These are phyloP conservation scores for Synanceia verrucosa DNA, from an alignment of 2,797 vertebrate genomes.

Conservation along the genomic window DNA sequence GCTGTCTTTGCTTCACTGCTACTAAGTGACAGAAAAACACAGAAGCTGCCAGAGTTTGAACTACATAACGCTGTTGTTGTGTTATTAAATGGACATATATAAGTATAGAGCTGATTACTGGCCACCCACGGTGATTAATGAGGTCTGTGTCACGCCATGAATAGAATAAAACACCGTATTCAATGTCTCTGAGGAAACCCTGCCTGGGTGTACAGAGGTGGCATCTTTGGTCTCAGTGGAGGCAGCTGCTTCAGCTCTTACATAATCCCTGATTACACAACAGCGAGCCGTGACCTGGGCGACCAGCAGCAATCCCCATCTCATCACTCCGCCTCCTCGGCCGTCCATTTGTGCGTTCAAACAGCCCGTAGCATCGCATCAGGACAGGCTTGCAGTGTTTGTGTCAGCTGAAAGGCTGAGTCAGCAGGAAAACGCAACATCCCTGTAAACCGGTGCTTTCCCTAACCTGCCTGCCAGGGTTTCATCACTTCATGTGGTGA, in stretches of 20 bases:
- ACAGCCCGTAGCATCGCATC: conserved; percentile 5
- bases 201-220: conserved; percentile 42
- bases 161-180: not conserved
- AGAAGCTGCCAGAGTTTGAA: not conserved
- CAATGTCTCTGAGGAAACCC: conserved; percentile 11
- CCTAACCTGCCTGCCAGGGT: conserved; percentile 18
- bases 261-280: conserved; percentile 75
- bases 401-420: conserved; percentile 26
- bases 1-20: not conserved
- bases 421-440: conserved; percentile 34
- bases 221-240: conserved; percentile 41
- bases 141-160: not conserved
- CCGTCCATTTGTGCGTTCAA: conserved; percentile 25
- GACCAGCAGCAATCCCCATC: conserved; percentile 34
- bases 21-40: not conserved
- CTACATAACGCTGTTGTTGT: not conserved
- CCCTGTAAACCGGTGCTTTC: conserved; percentile 17
- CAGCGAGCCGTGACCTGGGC: conserved; percentile 46
- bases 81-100: not conserved
- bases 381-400: not conserved
- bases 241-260: conserved; percentile 57
- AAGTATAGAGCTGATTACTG: not conserved
- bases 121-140: not conserved
- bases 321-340: conserved; percentile 16
- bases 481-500: conserved; percentile 11